Evolutionary conservation across 2,888 invertebrate species (phyloP), one percentile per base, ranked within the genome.

Genomic region (Zonitis immaculata): DNA sequence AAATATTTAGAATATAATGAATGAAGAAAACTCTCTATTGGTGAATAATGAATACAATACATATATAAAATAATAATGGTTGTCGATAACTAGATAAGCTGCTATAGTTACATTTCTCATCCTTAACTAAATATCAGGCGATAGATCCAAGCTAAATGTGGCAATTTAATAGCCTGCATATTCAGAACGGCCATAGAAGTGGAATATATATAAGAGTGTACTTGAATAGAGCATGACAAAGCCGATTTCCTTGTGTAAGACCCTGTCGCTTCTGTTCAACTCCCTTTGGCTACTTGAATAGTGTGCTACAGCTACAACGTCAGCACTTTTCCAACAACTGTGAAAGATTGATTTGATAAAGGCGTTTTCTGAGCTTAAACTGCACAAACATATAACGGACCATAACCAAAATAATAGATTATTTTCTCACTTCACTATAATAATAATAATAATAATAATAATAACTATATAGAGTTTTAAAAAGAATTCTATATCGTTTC

Each of bases 291-390:
- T 64, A 70, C 71, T 71, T 71, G 71, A 71, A 72, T 71, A 60
- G 68, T 68, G 64, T 58, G 69, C 68, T 66, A 69, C 71, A 64
- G 69, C 68, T 66, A 69, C 71, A 64, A 61, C 70, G 72, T 73
- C 73, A 73, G 73, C 73, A 70, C 70, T 73, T 73, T 74, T 66
- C 63, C 61, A 58, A 66, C 68, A 68, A 69, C 70, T 71, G 65
- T 66, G 62, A 69, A 68, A 73, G 74, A 74, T 73, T 73, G 72
- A 74, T 73, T 73, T 70, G 74, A 74, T 74, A 73, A 73, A 69
- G 72, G 71, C 72, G 69, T 70, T 67, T 65, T 71, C 65, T n/a
- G 59, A 64, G 64, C n/a, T 63, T 66, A 61, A 59, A 58, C 60
- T 64, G 67, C n/a, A n/a, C n/a, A n/a, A 69, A 68, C 66, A 67